Conservation (phyloP, 2,113 vertebrate genomes). For the Hylia prasina region DNA sequence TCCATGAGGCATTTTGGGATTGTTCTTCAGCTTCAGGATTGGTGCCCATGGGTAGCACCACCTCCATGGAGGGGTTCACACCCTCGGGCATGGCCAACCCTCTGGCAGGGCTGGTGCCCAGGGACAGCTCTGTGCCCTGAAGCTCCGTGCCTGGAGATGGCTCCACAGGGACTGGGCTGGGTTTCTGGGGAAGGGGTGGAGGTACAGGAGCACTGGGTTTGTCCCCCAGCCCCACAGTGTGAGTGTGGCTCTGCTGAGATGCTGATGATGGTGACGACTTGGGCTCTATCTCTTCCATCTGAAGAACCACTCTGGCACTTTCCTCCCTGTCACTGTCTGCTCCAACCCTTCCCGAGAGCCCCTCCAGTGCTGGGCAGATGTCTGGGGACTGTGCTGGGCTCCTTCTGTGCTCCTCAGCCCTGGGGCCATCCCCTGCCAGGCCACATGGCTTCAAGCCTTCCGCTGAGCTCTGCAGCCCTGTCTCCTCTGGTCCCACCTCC, state of each 20-base stretch:
- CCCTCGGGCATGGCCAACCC: not conserved
- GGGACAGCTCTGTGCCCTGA: not conserved
- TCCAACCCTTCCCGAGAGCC: not conserved
- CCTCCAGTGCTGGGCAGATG: not conserved
- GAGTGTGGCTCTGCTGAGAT: not conserved
- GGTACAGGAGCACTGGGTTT: not conserved
- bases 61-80: not conserved
- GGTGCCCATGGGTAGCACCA: not conserved
- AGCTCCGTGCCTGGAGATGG: not conserved
- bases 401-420: not conserved
- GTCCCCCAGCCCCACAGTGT: not conserved
- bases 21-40: not conserved
- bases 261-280: not conserved
- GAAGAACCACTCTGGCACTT: constrained; percentile 39
- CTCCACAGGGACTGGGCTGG: not conserved
- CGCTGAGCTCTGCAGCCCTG: not conserved
- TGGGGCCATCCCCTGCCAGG: not conserved
- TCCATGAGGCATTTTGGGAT: not conserved
- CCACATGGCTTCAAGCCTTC: not conserved
- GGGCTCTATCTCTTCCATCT: constrained; percentile 57
- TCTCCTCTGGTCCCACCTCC: not conserved
- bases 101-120: not conserved
- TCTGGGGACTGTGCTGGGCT: not conserved
- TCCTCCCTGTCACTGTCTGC: not conserved
- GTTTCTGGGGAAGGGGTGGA: not conserved